Percentiles rank a stretch among this genome's conserved stretches.
Evolutionary conservation across 2,888 invertebrate species (phyloP).

Genomic region (Xestia rhomboidea): DNA sequence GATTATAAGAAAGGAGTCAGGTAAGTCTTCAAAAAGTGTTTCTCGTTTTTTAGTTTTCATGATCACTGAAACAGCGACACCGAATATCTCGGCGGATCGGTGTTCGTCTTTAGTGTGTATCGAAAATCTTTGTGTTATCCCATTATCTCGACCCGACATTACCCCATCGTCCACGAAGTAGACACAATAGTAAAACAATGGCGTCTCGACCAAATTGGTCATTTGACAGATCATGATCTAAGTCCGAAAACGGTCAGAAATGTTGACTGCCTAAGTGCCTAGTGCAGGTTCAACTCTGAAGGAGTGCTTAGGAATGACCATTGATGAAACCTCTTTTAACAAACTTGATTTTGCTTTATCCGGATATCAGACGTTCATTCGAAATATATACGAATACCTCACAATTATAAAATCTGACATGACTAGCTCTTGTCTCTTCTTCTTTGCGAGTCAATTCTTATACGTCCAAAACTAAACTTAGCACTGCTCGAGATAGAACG

Average conservation of each 20-base stretch:
- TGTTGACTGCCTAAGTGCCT: too few species aligned
- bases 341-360: neutral
- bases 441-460: neutral
- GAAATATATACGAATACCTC: neutral
- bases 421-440: neutral
- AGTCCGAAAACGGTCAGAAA: too few species aligned
- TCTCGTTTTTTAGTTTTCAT: neutral
- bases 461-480: neutral
- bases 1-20: slow-evolving; percentile 84
- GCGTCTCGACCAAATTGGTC: too few species aligned
- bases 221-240: too few species aligned
- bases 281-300: neutral
- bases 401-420: neutral
- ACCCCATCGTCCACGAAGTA: too few species aligned
- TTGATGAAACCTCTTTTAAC: neutral
- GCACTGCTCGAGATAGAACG: neutral
- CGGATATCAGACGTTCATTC: too few species aligned
- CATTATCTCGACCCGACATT: too few species aligned
- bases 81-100: neutral
- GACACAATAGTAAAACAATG: too few species aligned
- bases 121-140: too few species aligned
- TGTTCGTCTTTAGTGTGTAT: too few species aligned
- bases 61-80: neutral
- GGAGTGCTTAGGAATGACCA: neutral
- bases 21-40: slow-evolving; percentile 66